Evolutionary conservation across 2,888 invertebrate species (phyloP), one percentile per base, ranked within the genome.

Genomic region (Brachyptera putata): DNA sequence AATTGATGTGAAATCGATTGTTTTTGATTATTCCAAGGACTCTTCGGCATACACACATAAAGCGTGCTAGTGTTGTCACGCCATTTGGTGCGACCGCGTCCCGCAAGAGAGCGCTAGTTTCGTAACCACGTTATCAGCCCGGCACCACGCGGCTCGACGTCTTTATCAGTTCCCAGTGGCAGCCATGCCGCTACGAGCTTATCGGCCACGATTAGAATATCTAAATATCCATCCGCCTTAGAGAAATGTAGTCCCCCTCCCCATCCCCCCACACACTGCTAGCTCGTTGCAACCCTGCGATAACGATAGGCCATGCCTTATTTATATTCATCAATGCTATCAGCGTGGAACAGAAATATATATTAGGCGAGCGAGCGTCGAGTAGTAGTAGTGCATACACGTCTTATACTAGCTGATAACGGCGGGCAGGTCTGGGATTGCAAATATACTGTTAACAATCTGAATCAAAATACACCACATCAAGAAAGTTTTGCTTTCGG

Each of bases 151-250:
- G 24, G 36, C 60, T 37, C 58, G 11, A 46, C 56, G 61, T 57
- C 57, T 57, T 60, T 61, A 61, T 61, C 61, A 43, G 57, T 43
- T 30, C 55, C 30, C 61, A 43, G 57, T 43, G 18, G 41, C 30
- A 60, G 56, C 48, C 46, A 48, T n/a, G 57, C 48, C 57, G 48
- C 57, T 55, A 25, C 58, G 2, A 16, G 66, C 70, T 70, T 70
- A 70, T 70, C 70, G 65, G 63, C 59, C 68, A 69, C 69, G 68
- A 70, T 70, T 70, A 70, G 70, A 70, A 70, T 70, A 70, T 70
- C 70, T 70, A 70, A 70, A 70, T 70, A 70, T 70, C 69, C 70
- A 69, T 69, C 69, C 69, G 61, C 63, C 61, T 57, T 57, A 62
- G 62, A 64, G 62, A 64, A 64, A 64, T 64, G 62, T 64, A 64